A percentile compares a stretch with the other conserved stretches of the same genome.
Conservation (phyloP, 2,797 vertebrate genomes). For the Tolypeutes matacus region DNA sequence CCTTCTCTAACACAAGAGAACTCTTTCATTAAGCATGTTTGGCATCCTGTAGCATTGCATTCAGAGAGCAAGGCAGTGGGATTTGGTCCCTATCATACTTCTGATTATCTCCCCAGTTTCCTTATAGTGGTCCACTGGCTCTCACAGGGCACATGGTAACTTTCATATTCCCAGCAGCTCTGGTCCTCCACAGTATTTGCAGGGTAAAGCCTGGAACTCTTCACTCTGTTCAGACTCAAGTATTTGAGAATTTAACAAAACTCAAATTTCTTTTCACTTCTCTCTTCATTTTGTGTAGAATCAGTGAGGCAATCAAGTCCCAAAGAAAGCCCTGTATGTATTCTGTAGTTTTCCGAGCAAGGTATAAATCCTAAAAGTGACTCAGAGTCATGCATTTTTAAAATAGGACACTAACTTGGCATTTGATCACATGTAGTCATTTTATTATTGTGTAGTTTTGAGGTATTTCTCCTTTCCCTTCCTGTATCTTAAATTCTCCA, state of each 20-base stretch:
- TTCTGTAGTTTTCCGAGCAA: constrained; percentile 1
- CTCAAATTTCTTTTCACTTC: constrained; percentile 1
- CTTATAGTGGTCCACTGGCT: background rate
- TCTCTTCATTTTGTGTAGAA: background rate
- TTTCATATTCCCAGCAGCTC: background rate
- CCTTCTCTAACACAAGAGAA: background rate
- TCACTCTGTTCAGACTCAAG: background rate
- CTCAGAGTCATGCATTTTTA: constrained; percentile 16
- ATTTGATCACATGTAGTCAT: constrained; percentile 10
- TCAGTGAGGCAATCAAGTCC: background rate
- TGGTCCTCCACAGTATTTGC: background rate
- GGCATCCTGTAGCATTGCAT: background rate
- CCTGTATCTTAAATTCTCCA: background rate
- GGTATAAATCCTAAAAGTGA: background rate
- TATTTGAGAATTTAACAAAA: constrained; percentile 1
- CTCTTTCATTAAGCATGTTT: background rate
- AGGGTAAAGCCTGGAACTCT: background rate
- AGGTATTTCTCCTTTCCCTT: background rate
- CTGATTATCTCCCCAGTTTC: background rate
- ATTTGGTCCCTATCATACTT: background rate
- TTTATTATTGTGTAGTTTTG: constrained; percentile 44
- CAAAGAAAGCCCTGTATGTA: background rate
- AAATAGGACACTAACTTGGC: background rate
- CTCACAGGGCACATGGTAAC: fast-evolving
- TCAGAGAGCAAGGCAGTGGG: background rate